Conservation (phyloP, 2,113 vertebrate genomes). For the Austrofundulus limnaeus region DNA sequence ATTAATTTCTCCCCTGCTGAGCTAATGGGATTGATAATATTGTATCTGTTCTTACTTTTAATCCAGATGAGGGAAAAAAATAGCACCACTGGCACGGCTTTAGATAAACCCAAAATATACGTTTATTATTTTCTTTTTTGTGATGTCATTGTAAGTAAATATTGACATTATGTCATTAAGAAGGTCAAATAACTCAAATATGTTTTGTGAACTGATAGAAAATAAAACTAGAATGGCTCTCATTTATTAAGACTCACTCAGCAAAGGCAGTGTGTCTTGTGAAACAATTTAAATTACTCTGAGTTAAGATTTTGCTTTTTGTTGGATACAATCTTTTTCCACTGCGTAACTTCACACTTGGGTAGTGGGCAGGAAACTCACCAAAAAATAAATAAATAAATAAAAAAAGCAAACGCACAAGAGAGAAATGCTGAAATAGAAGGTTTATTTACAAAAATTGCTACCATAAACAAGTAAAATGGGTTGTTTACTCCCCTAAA, state of each 20-base stretch:
- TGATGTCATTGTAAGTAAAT: too few relatives aligned
- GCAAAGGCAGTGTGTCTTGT: too few relatives aligned
- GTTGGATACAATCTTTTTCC: background rate
- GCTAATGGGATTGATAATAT: constrained; percentile 53
- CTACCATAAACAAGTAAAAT: background rate
- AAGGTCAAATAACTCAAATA: too few relatives aligned
- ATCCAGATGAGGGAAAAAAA: constrained; percentile 51
- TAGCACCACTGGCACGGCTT: constrained; percentile 1
- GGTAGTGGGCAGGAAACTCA: background rate
- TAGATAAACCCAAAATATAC: background rate
- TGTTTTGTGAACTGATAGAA: too few relatives aligned
- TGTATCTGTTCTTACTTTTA: constrained; percentile 50
- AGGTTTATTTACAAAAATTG: background rate
- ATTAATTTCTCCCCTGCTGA: constrained; percentile 41
- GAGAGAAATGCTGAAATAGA: background rate
- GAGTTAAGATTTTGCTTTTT: background rate
- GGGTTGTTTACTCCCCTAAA: background rate
- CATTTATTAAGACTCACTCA: too few relatives aligned
- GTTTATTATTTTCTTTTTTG: background rate
- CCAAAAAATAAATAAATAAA: too few relatives aligned
- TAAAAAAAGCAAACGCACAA: background rate
- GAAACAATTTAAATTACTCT: background rate
- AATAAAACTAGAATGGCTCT: too few relatives aligned
- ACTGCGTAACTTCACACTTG: background rate
- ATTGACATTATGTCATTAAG: too few relatives aligned